Percentiles rank a stretch among this genome's conserved stretches.
Evolutionary conservation across 2,113 vertebrate genomes (phyloP).

Genomic region (Prietella phreatophila): DNA sequence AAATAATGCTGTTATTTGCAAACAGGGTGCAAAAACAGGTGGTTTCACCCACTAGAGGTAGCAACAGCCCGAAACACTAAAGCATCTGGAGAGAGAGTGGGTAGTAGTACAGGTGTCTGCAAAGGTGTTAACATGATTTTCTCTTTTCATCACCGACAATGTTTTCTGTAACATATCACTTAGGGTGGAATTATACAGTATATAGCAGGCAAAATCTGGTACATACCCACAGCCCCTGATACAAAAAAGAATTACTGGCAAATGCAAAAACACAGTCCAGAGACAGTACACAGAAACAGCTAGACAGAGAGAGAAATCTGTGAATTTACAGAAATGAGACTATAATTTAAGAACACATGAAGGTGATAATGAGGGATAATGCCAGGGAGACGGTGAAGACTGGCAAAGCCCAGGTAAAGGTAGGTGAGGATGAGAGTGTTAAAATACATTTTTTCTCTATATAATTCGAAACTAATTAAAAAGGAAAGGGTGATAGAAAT

Average conservation of each 20-base stretch:
- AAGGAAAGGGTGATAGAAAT: not conserved
- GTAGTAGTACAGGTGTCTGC: not conserved
- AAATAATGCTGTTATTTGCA: not conserved
- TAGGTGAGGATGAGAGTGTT: not conserved
- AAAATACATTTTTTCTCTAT: not conserved
- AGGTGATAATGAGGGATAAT: not conserved
- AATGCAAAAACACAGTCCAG: not conserved
- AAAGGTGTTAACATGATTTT: not conserved
- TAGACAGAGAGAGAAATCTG: not conserved
- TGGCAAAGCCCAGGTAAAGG: not conserved
- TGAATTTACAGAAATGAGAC: not conserved
- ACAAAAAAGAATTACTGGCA: not conserved
- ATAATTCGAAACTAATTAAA: not conserved
- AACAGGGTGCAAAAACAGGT: not conserved
- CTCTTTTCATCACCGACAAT: not conserved
- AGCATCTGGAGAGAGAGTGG: not conserved
- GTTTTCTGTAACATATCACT: not conserved
- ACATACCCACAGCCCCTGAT: not conserved
- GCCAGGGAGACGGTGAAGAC: not conserved
- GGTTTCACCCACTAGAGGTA: conserved; percentile 23
- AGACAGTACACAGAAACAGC: not conserved
- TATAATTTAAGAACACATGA: not conserved
- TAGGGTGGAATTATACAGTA: not conserved
- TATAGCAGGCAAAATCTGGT: not conserved
- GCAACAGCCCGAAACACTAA: not conserved